Evolutionary conservation across 2,888 invertebrate species (phyloP), one percentile per base, ranked within the genome.

Genomic region (Flexamia atlantica): DNA sequence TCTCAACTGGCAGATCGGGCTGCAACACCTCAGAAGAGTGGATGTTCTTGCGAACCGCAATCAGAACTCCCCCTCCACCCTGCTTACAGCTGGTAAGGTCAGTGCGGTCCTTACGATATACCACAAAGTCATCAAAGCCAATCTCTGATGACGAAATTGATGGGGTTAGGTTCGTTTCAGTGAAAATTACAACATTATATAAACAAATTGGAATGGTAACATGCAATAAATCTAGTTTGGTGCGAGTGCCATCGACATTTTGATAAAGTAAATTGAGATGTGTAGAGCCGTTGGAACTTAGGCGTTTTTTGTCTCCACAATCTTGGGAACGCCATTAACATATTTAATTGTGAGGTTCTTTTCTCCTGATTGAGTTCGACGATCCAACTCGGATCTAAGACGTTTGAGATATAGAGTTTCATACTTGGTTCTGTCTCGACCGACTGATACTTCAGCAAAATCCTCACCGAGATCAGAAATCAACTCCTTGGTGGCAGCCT

Each of bases 121-220:
- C 70, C 5, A 70, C 36, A 46, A 10, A 70, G 30, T 32, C 70
- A 32, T 70, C 70, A 32, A 70, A 70, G 12, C 70, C 32, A 70
- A 70, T 30, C n/a, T 70, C 36, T 2, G 70, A 70, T 17, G 70
- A 70, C 12, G 36, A 70, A 32, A 70, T 32, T 3, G 70, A 32
- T 4, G 70, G 32, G n/a, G 10, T 70, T 23, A 30, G 4, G 30
- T 70, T 70, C 14, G 70, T 30, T 70, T 28, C 36, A 70, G 70
- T 30, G n/a, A 70, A 32, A 68, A 32, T 70, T 32, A 70, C 70
- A 70, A 70, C 32, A 70, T 70, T n/a, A 9, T 70, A 32, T 70
- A 32, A 30, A n/a, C 30, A 70, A 32, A 32, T 32, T 17, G 70
- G 70, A 14, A 32, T 32, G 9, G n/a, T 14, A 32, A 10, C 4